A percentile compares a stretch with the other conserved stretches of the same genome.
phyloP scores from a whole-genome alignment of 2,113 vertebrate genomes.

The Gracilinanus agilis region DNA sequence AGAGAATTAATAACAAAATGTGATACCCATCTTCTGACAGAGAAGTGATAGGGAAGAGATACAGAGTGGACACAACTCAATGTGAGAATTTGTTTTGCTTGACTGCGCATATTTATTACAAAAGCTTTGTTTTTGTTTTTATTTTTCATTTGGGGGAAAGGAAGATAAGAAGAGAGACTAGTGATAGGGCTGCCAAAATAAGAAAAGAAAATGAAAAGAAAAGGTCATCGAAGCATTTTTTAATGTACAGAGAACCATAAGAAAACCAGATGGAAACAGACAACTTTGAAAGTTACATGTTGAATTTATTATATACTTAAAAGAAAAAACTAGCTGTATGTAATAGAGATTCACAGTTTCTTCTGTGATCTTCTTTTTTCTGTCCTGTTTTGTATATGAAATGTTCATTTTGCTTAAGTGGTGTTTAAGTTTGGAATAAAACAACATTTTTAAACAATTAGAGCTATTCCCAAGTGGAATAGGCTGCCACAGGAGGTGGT shows the following conservation, averaged over 20 bases:
- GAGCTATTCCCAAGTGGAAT: background rate
- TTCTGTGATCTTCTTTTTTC: background rate
- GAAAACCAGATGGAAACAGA: background rate
- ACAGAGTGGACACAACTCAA: background rate
- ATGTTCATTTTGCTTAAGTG: background rate
- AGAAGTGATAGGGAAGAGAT: background rate
- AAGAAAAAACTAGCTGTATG: slow-evolving; percentile 4
- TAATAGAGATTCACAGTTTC: slow-evolving; percentile 1
- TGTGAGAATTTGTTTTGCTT: background rate
- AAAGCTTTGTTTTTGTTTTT: background rate
- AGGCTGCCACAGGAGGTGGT: background rate
- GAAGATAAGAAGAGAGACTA: background rate
- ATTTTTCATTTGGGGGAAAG: background rate
- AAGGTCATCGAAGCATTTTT: background rate
- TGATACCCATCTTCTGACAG: background rate
- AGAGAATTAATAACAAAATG: background rate
- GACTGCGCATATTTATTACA: background rate
- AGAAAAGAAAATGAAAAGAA: background rate
- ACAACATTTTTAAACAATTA: background rate
- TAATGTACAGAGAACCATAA: background rate
- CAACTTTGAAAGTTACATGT: slow-evolving; percentile 6
- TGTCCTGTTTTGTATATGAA: background rate
- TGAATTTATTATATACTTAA: slow-evolving; percentile 2
- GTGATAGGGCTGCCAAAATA: background rate
- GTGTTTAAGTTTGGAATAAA: background rate